A percentile compares a stretch with the other conserved stretches of the same genome.
These are phyloP conservation scores for Tinea pellionella DNA, from an alignment of 2,888 invertebrate species.

Conservation along the genomic window DNA sequence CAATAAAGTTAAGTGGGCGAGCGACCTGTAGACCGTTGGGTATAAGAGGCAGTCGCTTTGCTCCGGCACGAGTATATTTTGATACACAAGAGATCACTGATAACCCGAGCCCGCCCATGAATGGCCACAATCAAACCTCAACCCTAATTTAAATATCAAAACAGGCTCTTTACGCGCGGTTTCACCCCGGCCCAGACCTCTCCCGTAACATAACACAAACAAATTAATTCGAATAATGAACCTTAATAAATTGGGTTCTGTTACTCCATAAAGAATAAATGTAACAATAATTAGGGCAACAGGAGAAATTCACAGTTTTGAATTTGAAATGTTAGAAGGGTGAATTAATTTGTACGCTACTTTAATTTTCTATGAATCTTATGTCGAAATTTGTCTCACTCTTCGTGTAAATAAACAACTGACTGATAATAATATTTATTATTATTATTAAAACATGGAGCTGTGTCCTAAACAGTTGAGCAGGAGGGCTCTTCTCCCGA, in stretches of 20 bases:
- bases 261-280: slow-evolving; percentile 66
- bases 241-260: slow-evolving; percentile 66
- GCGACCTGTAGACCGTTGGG: not conserved
- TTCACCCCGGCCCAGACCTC: slow-evolving; percentile 33
- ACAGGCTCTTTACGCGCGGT: slow-evolving; percentile 52
- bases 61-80: slow-evolving; percentile 6
- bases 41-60: not conserved
- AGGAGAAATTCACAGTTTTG: slow-evolving; percentile 53
- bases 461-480: no score
- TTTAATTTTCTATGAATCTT: slow-evolving; percentile 19
- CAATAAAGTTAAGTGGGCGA: not conserved
- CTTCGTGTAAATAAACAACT: not conserved
- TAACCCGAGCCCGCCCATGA: slow-evolving; percentile 21
- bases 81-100: slow-evolving; percentile 5
- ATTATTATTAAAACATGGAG: not conserved
- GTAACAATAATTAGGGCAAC: slow-evolving; percentile 64
- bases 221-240: slow-evolving; percentile 68
- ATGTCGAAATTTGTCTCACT: not conserved
- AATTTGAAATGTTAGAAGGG: slow-evolving; percentile 52
- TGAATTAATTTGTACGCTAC: slow-evolving; percentile 50
- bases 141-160: slow-evolving; percentile 68
- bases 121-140: slow-evolving; percentile 50
- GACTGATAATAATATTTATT: not conserved
- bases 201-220: slow-evolving; percentile 62
- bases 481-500: no score